phyloP scores from a whole-genome alignment of 2,113 vertebrate genomes.

The Amphiprion percula region DNA sequence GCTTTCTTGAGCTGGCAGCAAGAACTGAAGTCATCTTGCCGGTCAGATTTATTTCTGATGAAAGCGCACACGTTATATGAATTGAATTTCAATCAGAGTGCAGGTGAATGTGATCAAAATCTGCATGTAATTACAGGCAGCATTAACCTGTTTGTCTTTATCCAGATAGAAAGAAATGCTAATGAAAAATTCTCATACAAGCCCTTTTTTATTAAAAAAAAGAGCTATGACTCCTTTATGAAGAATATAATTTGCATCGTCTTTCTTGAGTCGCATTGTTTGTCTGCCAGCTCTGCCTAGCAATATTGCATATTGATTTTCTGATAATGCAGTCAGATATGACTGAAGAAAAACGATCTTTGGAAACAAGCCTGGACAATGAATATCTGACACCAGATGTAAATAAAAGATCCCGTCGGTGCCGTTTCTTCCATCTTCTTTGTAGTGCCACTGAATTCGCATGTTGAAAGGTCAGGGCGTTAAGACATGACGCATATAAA shows the following conservation, averaged over 20 bases:
- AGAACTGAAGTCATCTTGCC: not conserved
- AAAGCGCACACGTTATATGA: not conserved
- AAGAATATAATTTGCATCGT: not conserved
- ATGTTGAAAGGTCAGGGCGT: slow-evolving; percentile 28
- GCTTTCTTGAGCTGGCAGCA: not conserved
- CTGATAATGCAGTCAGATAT: not conserved
- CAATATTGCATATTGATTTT: not conserved
- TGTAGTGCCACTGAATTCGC: not conserved
- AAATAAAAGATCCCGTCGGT: not conserved
- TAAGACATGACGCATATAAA: not conserved
- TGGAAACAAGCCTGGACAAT: not conserved
- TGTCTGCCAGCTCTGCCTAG: not conserved
- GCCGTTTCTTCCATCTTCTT: not conserved
- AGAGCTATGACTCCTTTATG: too few species aligned
- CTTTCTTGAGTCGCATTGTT: not conserved
- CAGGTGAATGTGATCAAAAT: too few species aligned
- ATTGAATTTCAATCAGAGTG: not conserved
- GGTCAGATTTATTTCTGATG: not conserved
- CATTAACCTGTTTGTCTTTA: too few species aligned
- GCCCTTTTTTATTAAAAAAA: too few species aligned
- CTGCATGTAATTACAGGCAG: too few species aligned
- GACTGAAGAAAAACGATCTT: not conserved
- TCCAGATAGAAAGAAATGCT: too few species aligned
- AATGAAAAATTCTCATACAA: too few species aligned
- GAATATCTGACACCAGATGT: not conserved